phyloP scores from a whole-genome alignment of 1,140 invertebrate species.

The Colletes latitarsis region DNA sequence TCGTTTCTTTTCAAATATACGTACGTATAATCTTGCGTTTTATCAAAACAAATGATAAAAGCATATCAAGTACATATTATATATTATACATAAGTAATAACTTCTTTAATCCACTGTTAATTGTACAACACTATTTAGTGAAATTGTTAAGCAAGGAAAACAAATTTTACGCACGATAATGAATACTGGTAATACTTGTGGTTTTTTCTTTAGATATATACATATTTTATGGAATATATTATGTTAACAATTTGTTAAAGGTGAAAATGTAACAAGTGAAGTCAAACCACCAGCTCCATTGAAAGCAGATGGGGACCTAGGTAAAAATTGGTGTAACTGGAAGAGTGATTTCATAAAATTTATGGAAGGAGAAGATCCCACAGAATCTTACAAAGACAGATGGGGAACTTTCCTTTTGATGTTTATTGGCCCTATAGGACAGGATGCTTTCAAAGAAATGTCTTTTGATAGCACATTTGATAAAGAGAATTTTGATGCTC shows the following conservation, averaged over 20 bases:
- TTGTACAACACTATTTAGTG: too few species aligned
- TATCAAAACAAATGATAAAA: too few species aligned
- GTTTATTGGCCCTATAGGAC: constrained; percentile 40
- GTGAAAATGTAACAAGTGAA: neutral
- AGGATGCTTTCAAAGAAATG: constrained; percentile 34
- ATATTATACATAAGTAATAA: too few species aligned
- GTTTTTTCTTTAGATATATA: too few species aligned
- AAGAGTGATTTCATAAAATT: constrained; percentile 28
- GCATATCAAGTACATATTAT: too few species aligned
- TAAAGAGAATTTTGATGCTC: constrained; percentile 32
- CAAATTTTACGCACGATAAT: too few species aligned
- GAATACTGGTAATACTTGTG: too few species aligned
- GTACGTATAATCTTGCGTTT: too few species aligned
- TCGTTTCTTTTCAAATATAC: too few species aligned
- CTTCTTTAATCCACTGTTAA: too few species aligned
- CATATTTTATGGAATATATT: neutral
- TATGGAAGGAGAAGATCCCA: constrained; percentile 19
- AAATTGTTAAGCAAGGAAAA: too few species aligned
- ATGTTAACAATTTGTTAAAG: neutral
- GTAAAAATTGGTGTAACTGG: constrained; percentile 47
- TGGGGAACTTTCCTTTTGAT: constrained; percentile 23
- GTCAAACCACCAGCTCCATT: constrained; percentile 41
- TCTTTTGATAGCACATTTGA: neutral
- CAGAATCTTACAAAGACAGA: constrained; percentile 11
- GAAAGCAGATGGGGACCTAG: constrained; percentile 12